Evolutionary conservation across 2,888 invertebrate species (phyloP).

Genomic region (Eustalomyia histrio): DNA sequence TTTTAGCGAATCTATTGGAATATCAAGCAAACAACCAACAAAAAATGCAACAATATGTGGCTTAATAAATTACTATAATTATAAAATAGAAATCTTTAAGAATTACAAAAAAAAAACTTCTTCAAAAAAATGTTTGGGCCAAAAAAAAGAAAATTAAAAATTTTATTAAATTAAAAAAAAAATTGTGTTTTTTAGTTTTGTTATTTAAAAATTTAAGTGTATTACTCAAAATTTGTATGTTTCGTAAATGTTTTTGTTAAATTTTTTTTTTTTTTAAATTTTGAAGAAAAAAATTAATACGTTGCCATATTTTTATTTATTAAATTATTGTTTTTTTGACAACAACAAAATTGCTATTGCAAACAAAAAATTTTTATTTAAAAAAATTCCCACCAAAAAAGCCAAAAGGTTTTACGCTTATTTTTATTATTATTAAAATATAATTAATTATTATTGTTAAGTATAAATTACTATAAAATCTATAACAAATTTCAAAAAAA

Average conservation of each 20-base stretch:
- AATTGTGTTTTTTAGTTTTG: slow-evolving; percentile 14
- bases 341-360: slow-evolving; percentile 48
- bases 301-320: slow-evolving; percentile 44
- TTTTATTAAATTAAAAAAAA: slow-evolving; percentile 16
- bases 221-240: background rate
- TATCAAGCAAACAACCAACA: slow-evolving; percentile 29
- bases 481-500: slow-evolving; percentile 6
- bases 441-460: slow-evolving; percentile 48
- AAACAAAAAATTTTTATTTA: slow-evolving; percentile 32
- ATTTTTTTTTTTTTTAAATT: slow-evolving; percentile 27
- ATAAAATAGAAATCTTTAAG: background rate
- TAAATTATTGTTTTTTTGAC: slow-evolving; percentile 48
- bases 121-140: slow-evolving; percentile 43
- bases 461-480: slow-evolving; percentile 42
- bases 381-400: slow-evolving; percentile 37
- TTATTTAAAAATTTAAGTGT: slow-evolving; percentile 27
- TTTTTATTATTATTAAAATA: slow-evolving; percentile 42
- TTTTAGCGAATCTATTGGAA: slow-evolving; percentile 1
- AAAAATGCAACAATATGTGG: slow-evolving; percentile 55
- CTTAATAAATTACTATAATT: slow-evolving; percentile 11
- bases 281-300: slow-evolving; percentile 20
- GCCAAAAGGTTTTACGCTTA: slow-evolving; percentile 63
- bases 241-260: slow-evolving; percentile 21
- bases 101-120: slow-evolving; percentile 13
- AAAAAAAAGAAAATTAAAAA: slow-evolving; percentile 44